Conservation (phyloP, 2,113 vertebrate species). For the Alosa alosa region DNA sequence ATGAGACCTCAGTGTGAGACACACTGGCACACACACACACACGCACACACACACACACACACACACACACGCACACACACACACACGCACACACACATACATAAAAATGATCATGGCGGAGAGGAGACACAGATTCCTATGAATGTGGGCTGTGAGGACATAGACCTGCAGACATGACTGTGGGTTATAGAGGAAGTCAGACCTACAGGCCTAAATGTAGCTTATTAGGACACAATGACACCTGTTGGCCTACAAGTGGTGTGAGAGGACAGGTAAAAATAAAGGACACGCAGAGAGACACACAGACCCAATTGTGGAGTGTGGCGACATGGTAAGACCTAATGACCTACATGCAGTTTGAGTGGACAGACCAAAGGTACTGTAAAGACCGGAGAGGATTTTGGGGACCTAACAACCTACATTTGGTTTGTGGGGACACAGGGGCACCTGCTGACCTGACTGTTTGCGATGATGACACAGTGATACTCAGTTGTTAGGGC, state of each 20-base stretch:
- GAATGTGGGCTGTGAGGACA: no score
- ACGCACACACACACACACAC: no score
- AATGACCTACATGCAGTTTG: neutral
- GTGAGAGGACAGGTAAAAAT: neutral
- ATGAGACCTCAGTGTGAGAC: no score
- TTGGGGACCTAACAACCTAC: neutral
- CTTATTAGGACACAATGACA: neutral
- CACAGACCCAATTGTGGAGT: neutral
- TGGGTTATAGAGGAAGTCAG: neutral
- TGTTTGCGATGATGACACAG: neutral
- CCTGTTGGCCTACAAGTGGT: neutral
- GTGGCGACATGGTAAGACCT: neutral
- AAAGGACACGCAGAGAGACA: neutral
- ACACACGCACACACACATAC: no score
- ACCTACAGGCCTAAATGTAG: neutral
- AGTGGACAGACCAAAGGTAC: neutral
- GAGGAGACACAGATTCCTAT: no score
- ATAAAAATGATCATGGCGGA: no score
- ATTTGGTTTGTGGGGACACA: neutral
- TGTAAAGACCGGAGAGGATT: neutral
- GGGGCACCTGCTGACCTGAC: neutral
- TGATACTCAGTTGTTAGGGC: neutral
- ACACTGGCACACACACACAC: no score
- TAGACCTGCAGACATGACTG: no score
- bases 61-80: no score